These are phyloP conservation scores for Aporophyla lueneburgensis DNA, from an alignment of 2,888 invertebrate species.

Conservation along the genomic window DNA sequence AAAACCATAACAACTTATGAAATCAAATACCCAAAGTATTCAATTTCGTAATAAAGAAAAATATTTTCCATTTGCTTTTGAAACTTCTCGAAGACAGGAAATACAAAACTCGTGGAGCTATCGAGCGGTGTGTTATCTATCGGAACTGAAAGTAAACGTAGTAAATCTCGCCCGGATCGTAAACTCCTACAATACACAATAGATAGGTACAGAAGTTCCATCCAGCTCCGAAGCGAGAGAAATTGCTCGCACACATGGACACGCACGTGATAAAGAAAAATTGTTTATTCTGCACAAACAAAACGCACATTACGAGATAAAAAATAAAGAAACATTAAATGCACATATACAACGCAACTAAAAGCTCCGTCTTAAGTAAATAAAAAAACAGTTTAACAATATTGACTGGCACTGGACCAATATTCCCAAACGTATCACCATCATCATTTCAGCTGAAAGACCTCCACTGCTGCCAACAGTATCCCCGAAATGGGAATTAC, in stretches of 20 bases:
- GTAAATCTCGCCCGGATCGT: slow-evolving; percentile 39
- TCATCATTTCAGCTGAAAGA: no score
- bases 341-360: no score
- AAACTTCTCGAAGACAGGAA: slow-evolving; percentile 3
- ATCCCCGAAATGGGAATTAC: no score
- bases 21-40: background rate
- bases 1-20: background rate
- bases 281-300: no score
- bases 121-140: slow-evolving; percentile 22
- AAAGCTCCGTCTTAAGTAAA: no score
- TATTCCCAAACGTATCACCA: no score
- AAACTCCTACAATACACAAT: slow-evolving; percentile 11
- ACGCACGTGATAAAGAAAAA: background rate
- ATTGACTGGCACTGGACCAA: no score
- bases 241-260: background rate
- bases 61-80: slow-evolving; percentile 1
- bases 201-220: slow-evolving; percentile 1
- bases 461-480: no score
- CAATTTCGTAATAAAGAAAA: background rate
- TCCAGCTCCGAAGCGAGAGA: background rate
- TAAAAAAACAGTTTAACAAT: no score
- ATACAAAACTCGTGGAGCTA: slow-evolving; percentile 13
- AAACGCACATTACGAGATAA: no score
- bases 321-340: no score
- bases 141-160: slow-evolving; percentile 33